These are phyloP conservation scores for Cepaea nemoralis DNA, from an alignment of 1,140 invertebrate species.

Conservation along the genomic window DNA sequence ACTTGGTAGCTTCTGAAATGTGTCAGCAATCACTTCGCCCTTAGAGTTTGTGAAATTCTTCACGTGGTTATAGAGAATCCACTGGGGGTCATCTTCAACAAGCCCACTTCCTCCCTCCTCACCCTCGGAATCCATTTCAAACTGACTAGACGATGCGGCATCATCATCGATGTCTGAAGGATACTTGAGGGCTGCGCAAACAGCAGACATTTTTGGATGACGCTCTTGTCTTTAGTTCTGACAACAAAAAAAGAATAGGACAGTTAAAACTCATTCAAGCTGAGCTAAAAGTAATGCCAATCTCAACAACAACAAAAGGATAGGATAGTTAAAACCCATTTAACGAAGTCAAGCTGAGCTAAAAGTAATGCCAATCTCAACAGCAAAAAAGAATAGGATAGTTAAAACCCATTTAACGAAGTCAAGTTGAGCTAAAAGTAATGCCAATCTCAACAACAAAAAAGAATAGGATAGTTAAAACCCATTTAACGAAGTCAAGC, in stretches of 20 bases:
- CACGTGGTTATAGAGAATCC: constrained; percentile 85
- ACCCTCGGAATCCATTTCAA: constrained; percentile 60
- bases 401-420: too few species aligned
- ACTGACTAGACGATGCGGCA: constrained; percentile 52
- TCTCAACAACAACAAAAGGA: too few species aligned
- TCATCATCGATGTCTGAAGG: constrained; percentile 73
- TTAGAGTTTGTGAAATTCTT: constrained; percentile 79
- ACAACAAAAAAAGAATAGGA: not conserved
- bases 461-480: too few species aligned
- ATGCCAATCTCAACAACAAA: too few species aligned
- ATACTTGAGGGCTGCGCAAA: constrained; percentile 77
- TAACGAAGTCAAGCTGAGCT: too few species aligned
- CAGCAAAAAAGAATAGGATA: too few species aligned
- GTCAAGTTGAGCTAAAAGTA: too few species aligned
- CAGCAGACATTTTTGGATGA: constrained; percentile 74
- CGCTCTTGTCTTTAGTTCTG: constrained; percentile 42
- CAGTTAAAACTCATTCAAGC: too few species aligned
- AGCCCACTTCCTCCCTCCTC: constrained; percentile 54
- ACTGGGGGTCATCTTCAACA: constrained; percentile 70
- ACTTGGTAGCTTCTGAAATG: constrained; percentile 93
- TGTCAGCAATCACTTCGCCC: constrained; percentile 83
- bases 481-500: too few species aligned
- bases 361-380: too few species aligned
- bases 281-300: too few species aligned
- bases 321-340: too few species aligned